A percentile compares a stretch with the other conserved stretches of the same genome.
Evolutionary conservation across 1,140 invertebrate genomes (phyloP).

Genomic region (Drosophila nigromelanica): DNA sequence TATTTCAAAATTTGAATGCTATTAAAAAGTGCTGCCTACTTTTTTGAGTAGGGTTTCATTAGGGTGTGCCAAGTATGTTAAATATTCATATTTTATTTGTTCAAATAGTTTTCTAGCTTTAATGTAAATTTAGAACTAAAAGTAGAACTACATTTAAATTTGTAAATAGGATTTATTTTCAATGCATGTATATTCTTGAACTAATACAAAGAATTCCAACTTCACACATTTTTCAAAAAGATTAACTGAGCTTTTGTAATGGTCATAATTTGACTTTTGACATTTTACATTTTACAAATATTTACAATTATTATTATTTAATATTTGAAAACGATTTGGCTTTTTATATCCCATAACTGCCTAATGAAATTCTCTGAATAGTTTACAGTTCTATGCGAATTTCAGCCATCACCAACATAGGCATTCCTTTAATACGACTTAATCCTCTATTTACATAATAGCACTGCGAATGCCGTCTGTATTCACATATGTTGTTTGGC

Average conservation of each 20-base stretch:
- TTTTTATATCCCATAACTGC: background rate
- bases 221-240: too few species aligned
- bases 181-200: too few species aligned
- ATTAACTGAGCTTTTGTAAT: too few species aligned
- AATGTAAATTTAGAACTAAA: too few species aligned
- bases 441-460: constrained; percentile 37
- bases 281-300: background rate
- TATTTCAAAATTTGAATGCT: constrained; percentile 31
- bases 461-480: constrained; percentile 5
- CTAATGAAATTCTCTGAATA: constrained; percentile 5
- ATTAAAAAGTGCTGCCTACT: constrained; percentile 47
- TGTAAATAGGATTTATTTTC: too few species aligned
- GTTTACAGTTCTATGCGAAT: background rate
- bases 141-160: too few species aligned
- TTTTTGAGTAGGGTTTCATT: constrained; percentile 20
- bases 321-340: too few species aligned
- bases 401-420: background rate
- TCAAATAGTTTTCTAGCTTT: background rate
- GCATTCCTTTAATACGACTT: constrained; percentile 10
- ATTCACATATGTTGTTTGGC: constrained; percentile 46
- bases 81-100: background rate
- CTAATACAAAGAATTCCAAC: too few species aligned
- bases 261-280: too few species aligned
- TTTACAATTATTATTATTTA: background rate
- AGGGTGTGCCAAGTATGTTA: background rate